These are phyloP conservation scores for Steinernema carpocapsae DNA, from an alignment of 2,888 invertebrate species.

Conservation along the genomic window DNA sequence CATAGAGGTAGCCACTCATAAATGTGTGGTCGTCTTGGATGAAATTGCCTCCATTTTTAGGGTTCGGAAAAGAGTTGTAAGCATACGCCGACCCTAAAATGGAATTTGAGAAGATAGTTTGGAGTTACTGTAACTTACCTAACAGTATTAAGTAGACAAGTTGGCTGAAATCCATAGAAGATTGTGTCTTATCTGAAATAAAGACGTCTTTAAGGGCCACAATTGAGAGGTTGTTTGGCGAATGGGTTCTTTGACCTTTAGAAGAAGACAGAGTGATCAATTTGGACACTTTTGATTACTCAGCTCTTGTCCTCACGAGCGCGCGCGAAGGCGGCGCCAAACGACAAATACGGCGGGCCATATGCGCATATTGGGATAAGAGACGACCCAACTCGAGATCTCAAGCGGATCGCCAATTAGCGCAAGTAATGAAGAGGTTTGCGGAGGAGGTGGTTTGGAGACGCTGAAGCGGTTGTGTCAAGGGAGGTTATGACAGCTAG, in stretches of 20 bases:
- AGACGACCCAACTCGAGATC: neutral
- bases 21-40: slow-evolving; percentile 28
- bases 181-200: neutral
- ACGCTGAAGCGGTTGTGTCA: slow-evolving; percentile 17
- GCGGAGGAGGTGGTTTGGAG: slow-evolving; percentile 23
- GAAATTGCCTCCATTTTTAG: neutral
- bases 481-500: slow-evolving; percentile 14
- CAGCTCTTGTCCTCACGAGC: slow-evolving; percentile 7
- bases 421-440: slow-evolving; percentile 22
- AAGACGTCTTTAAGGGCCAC: neutral
- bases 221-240: too few species aligned
- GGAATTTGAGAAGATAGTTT: neutral
- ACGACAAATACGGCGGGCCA: neutral
- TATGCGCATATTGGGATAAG: slow-evolving; percentile 24
- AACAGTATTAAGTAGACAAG: neutral
- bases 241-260: slow-evolving; percentile 26
- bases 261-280: neutral
- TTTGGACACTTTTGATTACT: slow-evolving; percentile 35
- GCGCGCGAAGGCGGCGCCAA: slow-evolving; percentile 23
- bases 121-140: neutral
- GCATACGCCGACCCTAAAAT: neutral
- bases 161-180: neutral
- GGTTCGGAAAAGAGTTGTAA: neutral
- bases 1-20: slow-evolving; percentile 32
- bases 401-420: slow-evolving; percentile 2